phyloP scores from a whole-genome alignment of 2,113 vertebrate species.

The Bos taurus region ARS-UCD2.0 NC_037345.1:39137501-39138000 shows the following conservation, averaged over 20 bases:
- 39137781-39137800: not conserved
- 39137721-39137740: not conserved
- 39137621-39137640: not conserved
- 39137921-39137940: not conserved
- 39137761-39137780: not conserved
- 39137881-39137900: not conserved
- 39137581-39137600: not conserved
- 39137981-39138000: not conserved
- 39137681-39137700: not conserved
- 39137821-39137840: not conserved
- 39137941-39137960: not conserved
- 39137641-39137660: not conserved
- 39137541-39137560: not conserved
- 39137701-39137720: not conserved
- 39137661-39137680: not conserved
- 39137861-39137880: not conserved
- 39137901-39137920: not conserved
- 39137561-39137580: not conserved
- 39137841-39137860: not conserved
- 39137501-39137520: not conserved
- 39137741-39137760: not conserved
- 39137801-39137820: not conserved
- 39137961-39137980: not conserved
- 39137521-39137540: not conserved
- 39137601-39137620: not conserved